Conservation (phyloP, 2,113 vertebrate species). For the Prionailurus bengalensis region DNA sequence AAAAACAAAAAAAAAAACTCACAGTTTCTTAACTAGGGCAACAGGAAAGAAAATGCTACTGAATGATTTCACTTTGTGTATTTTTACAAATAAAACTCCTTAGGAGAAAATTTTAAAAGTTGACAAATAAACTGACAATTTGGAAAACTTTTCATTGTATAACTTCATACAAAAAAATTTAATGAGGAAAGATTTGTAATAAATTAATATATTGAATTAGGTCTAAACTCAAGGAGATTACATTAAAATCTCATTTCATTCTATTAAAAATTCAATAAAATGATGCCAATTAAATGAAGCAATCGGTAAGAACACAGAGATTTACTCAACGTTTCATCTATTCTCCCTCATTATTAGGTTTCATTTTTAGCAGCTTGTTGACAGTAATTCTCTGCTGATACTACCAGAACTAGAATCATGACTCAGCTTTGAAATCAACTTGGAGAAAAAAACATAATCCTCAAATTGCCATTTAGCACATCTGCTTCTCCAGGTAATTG, state of each 20-base stretch:
- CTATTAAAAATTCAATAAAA: slow-evolving; percentile 89
- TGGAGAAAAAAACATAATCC: slow-evolving; percentile 68
- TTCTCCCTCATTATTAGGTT: slow-evolving; percentile 79
- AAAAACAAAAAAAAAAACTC: neutral
- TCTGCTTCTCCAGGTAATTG: slow-evolving; percentile 78
- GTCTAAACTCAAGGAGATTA: slow-evolving; percentile 83
- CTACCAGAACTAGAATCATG: slow-evolving; percentile 67
- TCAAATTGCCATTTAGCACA: slow-evolving; percentile 76
- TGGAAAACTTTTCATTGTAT: slow-evolving; percentile 72
- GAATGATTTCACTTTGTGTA: neutral
- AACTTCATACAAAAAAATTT: slow-evolving; percentile 80
- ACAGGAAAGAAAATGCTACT: slow-evolving; percentile 30
- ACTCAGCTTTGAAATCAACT: slow-evolving; percentile 77
- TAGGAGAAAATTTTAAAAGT: slow-evolving; percentile 33
- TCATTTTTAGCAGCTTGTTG: slow-evolving; percentile 87
- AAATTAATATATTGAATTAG: slow-evolving; percentile 88
- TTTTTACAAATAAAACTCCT: slow-evolving; percentile 41
- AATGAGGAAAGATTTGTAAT: slow-evolving; percentile 84
- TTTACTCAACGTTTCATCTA: slow-evolving; percentile 82
- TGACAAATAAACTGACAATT: slow-evolving; percentile 69
- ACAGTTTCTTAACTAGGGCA: slow-evolving; percentile 48
- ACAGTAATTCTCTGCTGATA: slow-evolving; percentile 70
- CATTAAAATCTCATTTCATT: slow-evolving; percentile 89
- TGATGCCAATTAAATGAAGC: slow-evolving; percentile 85
- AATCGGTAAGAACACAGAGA: slow-evolving; percentile 83